Evolutionary conservation across 2,113 vertebrate genomes (phyloP).

Genomic region (Ceyx margarethae): DNA sequence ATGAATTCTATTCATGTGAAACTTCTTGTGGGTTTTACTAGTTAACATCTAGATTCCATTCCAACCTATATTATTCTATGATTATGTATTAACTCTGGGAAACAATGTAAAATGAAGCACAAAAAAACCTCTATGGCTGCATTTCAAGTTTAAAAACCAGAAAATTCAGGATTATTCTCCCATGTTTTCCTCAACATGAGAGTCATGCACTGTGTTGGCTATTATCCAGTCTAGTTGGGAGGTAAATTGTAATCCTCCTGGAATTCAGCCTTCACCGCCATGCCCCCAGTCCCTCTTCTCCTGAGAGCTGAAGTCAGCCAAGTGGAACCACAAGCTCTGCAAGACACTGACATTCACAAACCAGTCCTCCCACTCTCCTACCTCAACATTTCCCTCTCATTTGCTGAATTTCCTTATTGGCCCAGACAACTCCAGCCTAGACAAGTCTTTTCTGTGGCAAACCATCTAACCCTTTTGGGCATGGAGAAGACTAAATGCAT

Average conservation of each 20-base stretch:
- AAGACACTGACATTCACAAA: slow-evolving; percentile 2
- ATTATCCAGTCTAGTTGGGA: slow-evolving; percentile 52
- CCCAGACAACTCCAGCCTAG: slow-evolving; percentile 13
- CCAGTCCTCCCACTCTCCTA: background rate
- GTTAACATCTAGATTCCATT: background rate
- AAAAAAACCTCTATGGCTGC: background rate
- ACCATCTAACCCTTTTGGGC: background rate
- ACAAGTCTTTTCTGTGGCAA: slow-evolving; percentile 47
- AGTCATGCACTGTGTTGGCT: slow-evolving; percentile 1
- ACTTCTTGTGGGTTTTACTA: background rate
- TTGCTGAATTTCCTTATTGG: slow-evolving; percentile 6
- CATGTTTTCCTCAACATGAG: slow-evolving; percentile 10
- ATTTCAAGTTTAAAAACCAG: slow-evolving; percentile 7
- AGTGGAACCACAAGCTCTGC: slow-evolving; percentile 30
- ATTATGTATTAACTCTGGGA: slow-evolving; percentile 16
- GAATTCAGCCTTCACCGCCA: background rate
- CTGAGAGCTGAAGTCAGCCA: slow-evolving; percentile 40
- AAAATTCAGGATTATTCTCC: slow-evolving; percentile 23
- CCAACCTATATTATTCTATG: background rate
- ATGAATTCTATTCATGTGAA: background rate
- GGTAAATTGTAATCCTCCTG: slow-evolving; percentile 36
- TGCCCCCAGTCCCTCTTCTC: background rate
- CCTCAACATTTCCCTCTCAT: background rate
- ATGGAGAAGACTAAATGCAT: background rate
- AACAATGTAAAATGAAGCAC: background rate